Base-by-base conservation (phyloP, 1,140 invertebrate genomes). In the Papilio polytes region DNA sequence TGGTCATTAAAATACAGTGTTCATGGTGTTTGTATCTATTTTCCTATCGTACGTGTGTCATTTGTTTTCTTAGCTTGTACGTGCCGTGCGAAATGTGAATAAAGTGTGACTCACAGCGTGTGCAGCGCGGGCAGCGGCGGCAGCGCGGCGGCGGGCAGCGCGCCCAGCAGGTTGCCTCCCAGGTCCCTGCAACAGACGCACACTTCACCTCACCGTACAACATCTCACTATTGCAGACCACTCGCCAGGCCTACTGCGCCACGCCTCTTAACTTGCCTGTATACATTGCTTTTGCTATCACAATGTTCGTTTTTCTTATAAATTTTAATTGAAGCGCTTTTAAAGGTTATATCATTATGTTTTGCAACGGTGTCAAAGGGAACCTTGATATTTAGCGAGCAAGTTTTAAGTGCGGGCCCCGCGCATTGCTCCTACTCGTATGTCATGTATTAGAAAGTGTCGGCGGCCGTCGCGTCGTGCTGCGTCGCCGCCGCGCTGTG, bases 121-220 rank as follows among this genome's bases (percentile, higher is more conserved):
- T 92, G 91, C 59, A 94, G 87, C 78, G 89, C 83, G 3, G 92
- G 88, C 82, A 94, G 89, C 80, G 88, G 81, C 78, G 91, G 92
- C 81, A 94, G 85, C 18, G 92, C 85, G 22, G 81, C 74, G 74
- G 86, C 86, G 8, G 84, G 80, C 80, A 94, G 87, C 86, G 91
- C 90, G 31, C 81, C 72, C 74, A 94, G 85, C 82, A 88, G 87
- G 89, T 94, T 94, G 72, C 89, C 89, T n/a, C 86, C 89, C 80
- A 94, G 87, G 82, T 89, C 88, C 74, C 93, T 94, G 92, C 26
- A 53, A 48, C 56, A 31, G 26, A 18, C 53, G 26, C 59, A 78
- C 51, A 82, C 22, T 7, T 76, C 46, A 56, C 7, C n/a, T 20
- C 53, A 20, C 7, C 53, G 51, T 51, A 78, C 20, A 41, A 41